Percentiles rank a stretch among this genome's conserved stretches.
phyloP scores from a whole-genome alignment of 2,113 vertebrate genomes.

The Atlantisia rogersi region DNA sequence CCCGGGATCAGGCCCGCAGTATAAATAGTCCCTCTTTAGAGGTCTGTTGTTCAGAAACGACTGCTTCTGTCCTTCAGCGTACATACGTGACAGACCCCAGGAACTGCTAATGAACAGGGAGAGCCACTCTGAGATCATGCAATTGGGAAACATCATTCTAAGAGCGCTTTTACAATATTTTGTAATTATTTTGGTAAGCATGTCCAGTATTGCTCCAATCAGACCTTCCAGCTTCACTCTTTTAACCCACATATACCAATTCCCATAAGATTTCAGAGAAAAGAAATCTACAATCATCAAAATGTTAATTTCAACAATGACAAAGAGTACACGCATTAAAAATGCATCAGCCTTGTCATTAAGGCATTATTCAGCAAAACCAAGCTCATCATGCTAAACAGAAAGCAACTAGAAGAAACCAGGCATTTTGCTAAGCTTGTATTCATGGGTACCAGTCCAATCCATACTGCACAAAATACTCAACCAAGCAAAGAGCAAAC shows the following conservation, averaged over 20 bases:
- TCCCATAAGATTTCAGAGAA: conserved; percentile 1
- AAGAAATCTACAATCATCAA: conserved; percentile 55
- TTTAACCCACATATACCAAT: conserved; percentile 1
- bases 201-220: not conserved
- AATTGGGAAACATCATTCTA: not conserved
- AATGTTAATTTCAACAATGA: conserved; percentile 57
- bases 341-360: conserved; percentile 49
- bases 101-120: not conserved
- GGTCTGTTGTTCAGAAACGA: not conserved
- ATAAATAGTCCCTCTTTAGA: not conserved
- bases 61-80: not conserved
- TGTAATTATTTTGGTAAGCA: not conserved
- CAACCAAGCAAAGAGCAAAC: conserved; percentile 37
- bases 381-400: conserved; percentile 30
- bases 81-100: not conserved
- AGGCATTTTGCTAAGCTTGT: conserved; percentile 25
- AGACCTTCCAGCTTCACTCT: not conserved
- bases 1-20: not conserved
- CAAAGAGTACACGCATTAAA: conserved; percentile 50
- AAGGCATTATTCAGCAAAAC: conserved; percentile 62
- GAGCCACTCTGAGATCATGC: not conserved
- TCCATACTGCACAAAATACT: not conserved
- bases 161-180: not conserved
- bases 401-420: conserved; percentile 19
- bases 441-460: not conserved